Evolutionary conservation across 2,113 vertebrate species (phyloP), one percentile per base, ranked within the genome.

Genomic region (Scartelaos histophorus): DNA sequence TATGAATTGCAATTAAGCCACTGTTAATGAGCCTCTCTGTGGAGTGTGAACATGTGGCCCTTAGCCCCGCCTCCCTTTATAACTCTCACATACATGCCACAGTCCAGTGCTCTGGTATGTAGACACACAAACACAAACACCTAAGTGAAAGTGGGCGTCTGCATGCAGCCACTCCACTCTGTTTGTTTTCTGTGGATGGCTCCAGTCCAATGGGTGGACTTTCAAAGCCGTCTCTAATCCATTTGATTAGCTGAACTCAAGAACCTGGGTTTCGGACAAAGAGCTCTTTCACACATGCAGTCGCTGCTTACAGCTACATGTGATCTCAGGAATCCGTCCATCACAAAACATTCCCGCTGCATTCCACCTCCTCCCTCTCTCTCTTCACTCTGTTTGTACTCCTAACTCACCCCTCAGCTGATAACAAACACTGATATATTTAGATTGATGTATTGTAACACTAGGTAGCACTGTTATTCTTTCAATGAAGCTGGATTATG

Each of bases 241-340:
- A 80, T 91, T 92, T 93, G 93, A 93, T 94, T 92, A 92, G 82
- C 84, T 90, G 85, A 90, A 92, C 84, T 73, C 89, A 85, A 77
- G 73, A 90, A 88, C 84, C 84, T 81, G 77, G 75, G 43, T 85
- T 19, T 57, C 80, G 81, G 86, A 94, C 91, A 94, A 94, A 92
- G 90, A 87, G 82, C 79, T 86, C 92, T 90, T 94, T 93, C 91
- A 92, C 87, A 86, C 87, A 82, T 73, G 79, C 67, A 72, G 81
- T 80, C 66, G 35, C 82, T 86, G 89, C 90, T 91, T 89, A 89
- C 78, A 66, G 88, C 86, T 79, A 84, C 91, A 92, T 85, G 84
- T 89, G 89, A 92, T 88, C 79, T 78, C 73, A 88, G 85, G 90
- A 91, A 91, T 90, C 90, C 90, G 82, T 84, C 80, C 86, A 89